phyloP scores from a whole-genome alignment of 1,140 invertebrate genomes.

The Chlorops oryzae region DNA sequence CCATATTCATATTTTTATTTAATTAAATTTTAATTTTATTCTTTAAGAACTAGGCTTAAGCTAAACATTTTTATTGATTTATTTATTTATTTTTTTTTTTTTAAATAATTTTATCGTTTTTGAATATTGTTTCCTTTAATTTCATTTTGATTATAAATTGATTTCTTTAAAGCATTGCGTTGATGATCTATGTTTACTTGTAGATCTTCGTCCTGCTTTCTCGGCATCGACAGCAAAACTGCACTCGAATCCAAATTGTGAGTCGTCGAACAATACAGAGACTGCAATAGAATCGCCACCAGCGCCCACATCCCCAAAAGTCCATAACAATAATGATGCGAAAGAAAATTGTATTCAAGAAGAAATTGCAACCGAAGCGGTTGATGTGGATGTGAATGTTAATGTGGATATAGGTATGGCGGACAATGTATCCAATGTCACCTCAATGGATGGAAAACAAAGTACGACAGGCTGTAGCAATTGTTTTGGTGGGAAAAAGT shows the following conservation, averaged over 20 bases:
- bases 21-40: too few species aligned
- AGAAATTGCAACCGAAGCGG: slow-evolving; percentile 8
- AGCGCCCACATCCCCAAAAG: neutral
- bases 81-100: slow-evolving; percentile 30
- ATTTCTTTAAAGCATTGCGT: neutral
- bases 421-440: slow-evolving; percentile 16
- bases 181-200: slow-evolving; percentile 47
- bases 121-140: neutral
- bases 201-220: slow-evolving; percentile 50
- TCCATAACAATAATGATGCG: neutral
- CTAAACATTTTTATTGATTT: too few species aligned
- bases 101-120: slow-evolving; percentile 17
- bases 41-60: too few species aligned
- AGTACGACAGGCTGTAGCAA: slow-evolving; percentile 40
- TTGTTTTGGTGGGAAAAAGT: slow-evolving; percentile 45
- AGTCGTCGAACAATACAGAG: slow-evolving; percentile 22
- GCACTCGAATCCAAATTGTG: slow-evolving; percentile 41
- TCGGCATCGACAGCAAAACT: slow-evolving; percentile 46
- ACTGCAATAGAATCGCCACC: slow-evolving; percentile 3
- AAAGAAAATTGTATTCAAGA: neutral
- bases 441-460: slow-evolving; percentile 35
- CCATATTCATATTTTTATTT: too few species aligned
- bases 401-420: slow-evolving; percentile 31
- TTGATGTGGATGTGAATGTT: slow-evolving; percentile 8
- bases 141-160: slow-evolving; percentile 9